These are phyloP conservation scores for Anthrax anthrax DNA, from an alignment of 2,888 invertebrate species.

Conservation along the genomic window DNA sequence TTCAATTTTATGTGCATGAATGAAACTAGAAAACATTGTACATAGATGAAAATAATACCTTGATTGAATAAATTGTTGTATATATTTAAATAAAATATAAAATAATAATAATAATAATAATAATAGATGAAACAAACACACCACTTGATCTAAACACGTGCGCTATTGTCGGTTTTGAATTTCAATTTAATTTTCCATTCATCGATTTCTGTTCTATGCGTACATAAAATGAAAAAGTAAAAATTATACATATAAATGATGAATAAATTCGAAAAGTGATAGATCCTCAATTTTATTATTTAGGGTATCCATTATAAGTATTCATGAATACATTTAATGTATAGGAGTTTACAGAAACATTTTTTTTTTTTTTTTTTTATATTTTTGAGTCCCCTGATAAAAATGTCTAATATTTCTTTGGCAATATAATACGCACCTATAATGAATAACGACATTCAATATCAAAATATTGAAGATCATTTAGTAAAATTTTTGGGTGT, in stretches of 20 bases:
- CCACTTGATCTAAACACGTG: conserved; percentile 11
- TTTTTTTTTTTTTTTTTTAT: too few species aligned
- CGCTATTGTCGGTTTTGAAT: conserved; percentile 9
- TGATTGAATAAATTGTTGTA: background rate
- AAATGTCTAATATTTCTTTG: too few species aligned
- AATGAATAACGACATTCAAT: background rate
- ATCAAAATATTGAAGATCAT: background rate
- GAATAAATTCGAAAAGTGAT: background rate
- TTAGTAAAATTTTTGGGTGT: too few species aligned
- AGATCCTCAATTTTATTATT: background rate
- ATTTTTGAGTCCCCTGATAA: too few species aligned
- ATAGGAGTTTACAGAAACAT: too few species aligned
- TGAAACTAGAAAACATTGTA: background rate
- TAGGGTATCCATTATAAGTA: too few species aligned
- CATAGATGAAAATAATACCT: background rate
- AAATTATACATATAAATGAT: background rate
- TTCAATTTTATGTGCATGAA: background rate
- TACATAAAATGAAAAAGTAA: too few species aligned
- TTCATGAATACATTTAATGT: too few species aligned
- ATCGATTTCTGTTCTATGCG: background rate
- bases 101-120: too few species aligned
- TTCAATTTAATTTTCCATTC: conserved; percentile 10
- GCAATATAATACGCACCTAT: too few species aligned
- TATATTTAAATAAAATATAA: background rate
- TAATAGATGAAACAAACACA: background rate